Evolutionary conservation across 2,113 vertebrate species (phyloP).

Genomic region (Nyctibius bracteatus): DNA sequence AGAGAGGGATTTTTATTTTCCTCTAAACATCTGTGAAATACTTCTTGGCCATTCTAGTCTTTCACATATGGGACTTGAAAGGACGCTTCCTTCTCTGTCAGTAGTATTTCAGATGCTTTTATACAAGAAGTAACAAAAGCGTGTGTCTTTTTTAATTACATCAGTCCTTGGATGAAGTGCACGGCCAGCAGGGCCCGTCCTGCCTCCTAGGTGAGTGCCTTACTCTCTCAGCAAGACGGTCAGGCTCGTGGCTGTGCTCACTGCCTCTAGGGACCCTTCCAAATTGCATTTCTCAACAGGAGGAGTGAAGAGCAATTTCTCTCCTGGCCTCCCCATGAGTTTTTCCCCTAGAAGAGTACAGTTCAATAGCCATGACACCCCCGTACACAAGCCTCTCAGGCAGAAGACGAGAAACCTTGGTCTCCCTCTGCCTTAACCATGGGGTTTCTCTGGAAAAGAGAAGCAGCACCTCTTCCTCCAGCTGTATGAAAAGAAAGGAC

Average conservation of each 20-base stretch:
- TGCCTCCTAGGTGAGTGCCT: background rate
- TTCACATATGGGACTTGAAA: background rate
- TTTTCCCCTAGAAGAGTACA: background rate
- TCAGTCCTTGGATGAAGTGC: background rate
- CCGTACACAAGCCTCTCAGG: background rate
- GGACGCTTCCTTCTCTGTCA: background rate
- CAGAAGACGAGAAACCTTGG: background rate
- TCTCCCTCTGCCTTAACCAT: background rate
- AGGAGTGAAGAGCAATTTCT: background rate
- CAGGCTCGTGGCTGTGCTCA: accelerated
- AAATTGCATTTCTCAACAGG: slow-evolving; percentile 41
- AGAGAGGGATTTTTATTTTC: slow-evolving; percentile 47
- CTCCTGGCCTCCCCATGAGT: background rate
- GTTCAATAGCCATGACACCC: background rate
- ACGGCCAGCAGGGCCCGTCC: accelerated
- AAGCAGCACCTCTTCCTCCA: background rate
- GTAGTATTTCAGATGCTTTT: slow-evolving; percentile 32
- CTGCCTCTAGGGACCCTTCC: slow-evolving; percentile 7
- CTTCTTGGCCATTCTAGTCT: slow-evolving; percentile 13
- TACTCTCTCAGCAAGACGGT: background rate
- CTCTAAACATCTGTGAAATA: slow-evolving; percentile 55
- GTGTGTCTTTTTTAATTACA: slow-evolving; percentile 41
- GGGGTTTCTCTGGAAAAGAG: background rate
- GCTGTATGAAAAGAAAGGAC: background rate
- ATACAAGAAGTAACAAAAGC: background rate